These are phyloP conservation scores for Danio kyathit DNA, from an alignment of 2,797 vertebrate genomes.

Conservation along the genomic window DNA sequence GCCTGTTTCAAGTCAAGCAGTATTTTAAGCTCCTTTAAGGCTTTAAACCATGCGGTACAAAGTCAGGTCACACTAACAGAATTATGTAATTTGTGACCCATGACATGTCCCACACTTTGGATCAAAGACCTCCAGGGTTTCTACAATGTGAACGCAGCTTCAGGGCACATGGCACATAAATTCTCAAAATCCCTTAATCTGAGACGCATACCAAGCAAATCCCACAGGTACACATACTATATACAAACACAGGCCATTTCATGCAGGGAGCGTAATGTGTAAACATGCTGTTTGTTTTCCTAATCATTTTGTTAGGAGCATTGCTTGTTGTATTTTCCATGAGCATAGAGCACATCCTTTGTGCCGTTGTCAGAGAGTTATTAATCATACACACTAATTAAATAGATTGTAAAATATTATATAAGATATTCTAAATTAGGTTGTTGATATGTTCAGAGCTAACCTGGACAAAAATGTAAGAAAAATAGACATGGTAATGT, in stretches of 20 bases:
- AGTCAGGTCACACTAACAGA: slow-evolving; percentile 7
- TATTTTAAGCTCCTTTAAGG: slow-evolving; percentile 20
- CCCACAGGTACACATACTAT: slow-evolving; percentile 1
- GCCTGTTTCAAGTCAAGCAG: background rate
- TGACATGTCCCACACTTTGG: slow-evolving; percentile 14
- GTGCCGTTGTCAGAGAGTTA: background rate
- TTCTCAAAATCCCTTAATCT: slow-evolving; percentile 1
- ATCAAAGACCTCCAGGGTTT: slow-evolving; percentile 14
- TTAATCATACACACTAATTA: background rate
- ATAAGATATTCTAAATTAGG: background rate
- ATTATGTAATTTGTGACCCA: slow-evolving; percentile 14
- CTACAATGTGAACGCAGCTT: background rate
- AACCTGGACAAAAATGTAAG: background rate
- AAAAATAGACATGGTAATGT: background rate
- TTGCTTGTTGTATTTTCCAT: slow-evolving; percentile 37
- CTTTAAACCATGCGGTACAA: background rate
- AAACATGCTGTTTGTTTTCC: slow-evolving; percentile 22
- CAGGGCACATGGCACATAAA: slow-evolving; percentile 15
- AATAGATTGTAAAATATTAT: background rate
- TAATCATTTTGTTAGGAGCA: slow-evolving; percentile 1
- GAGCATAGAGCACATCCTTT: background rate
- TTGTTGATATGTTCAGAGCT: background rate
- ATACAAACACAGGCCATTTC: background rate
- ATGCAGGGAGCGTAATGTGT: background rate
- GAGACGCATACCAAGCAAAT: slow-evolving; percentile 11